phyloP scores from a whole-genome alignment of 2,113 vertebrate genomes.

The Perca fluviatilis region DNA sequence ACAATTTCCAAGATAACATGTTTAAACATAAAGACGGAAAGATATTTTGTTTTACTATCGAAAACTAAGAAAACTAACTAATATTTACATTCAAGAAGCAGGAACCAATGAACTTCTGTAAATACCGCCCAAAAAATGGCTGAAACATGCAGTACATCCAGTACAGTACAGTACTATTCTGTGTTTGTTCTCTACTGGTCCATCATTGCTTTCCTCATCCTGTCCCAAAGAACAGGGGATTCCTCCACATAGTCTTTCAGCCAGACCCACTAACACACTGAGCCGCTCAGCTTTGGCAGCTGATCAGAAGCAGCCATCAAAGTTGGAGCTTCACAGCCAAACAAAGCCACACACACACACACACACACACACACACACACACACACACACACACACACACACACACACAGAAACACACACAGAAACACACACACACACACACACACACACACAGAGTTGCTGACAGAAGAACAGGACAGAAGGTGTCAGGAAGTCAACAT shows the following conservation, averaged over 20 bases:
- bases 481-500: conserved; percentile 78
- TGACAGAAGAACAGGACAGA: conserved; percentile 62
- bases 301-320: conserved; percentile 52
- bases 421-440: not conserved
- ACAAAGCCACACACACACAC: conserved; percentile 4
- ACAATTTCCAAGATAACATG: no score
- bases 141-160: not conserved
- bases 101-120: no score
- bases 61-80: no score
- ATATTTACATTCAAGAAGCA: no score
- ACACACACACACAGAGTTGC: conserved; percentile 29
- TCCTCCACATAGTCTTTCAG: conserved; percentile 60
- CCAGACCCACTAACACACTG: conserved; percentile 70
- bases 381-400: not conserved
- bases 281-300: conserved; percentile 61
- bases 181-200: conserved; percentile 9
- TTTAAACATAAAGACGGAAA: no score
- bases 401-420: not conserved
- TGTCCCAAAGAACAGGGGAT: conserved; percentile 50
- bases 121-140: no score
- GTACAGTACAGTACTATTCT: not conserved
- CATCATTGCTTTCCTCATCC: conserved; percentile 29
- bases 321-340: conserved; percentile 44
- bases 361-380: not conserved
- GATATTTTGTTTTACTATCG: no score